Base-by-base conservation (phyloP, 2,888 invertebrate species). In the Hypomecis punctinalis region DNA sequence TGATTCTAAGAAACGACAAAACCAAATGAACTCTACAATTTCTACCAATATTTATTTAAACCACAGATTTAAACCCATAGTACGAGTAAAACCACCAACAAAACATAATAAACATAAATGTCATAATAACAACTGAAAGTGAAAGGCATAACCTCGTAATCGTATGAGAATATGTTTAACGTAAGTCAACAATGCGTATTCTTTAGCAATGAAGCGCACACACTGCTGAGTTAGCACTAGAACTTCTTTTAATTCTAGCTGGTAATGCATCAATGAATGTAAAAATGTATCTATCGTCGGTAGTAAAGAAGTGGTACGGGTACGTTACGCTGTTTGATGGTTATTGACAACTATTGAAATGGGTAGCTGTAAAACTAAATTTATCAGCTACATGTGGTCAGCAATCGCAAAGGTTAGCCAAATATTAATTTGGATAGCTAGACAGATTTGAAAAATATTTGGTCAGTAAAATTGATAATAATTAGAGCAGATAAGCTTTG, bases 111-210 rank as follows among this genome's bases (percentile, higher is more conserved):
- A 23, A 23, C 23, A 36, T 47, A 53, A 58, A 68, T 73, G 69
- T 68, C 72, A 69, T 73, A 73, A 76, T 74, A 74, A 69, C 54
- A 67, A 80, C 78, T 72, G 80, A 80, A 83, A 84, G 84, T 82
- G 84, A 84, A 84, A 84, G 84, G 84, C 73, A 67, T 76, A 79
- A 72, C 83, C 84, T 83, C 80, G 77, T 73, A 61, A 72, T 74
- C 71, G 73, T 74, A 77, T 78, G 78, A 71, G 79, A 78, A 78
- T 75, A 72, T 72, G 72, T 72, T 75, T 70, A 68, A 46, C 61
- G 63, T 68, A 11, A 62, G 36, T 55, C 49, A 45, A 69, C 63
- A 67, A 64, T 54, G 35, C 51, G n/a, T 54, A 48, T 55, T 67
- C 60, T 63, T 58, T 11, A 61, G 60, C 53, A 45, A 65, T 35